phyloP scores from a whole-genome alignment of 2,797 vertebrate genomes.

The Myoxocephalus aenaeus region DNA sequence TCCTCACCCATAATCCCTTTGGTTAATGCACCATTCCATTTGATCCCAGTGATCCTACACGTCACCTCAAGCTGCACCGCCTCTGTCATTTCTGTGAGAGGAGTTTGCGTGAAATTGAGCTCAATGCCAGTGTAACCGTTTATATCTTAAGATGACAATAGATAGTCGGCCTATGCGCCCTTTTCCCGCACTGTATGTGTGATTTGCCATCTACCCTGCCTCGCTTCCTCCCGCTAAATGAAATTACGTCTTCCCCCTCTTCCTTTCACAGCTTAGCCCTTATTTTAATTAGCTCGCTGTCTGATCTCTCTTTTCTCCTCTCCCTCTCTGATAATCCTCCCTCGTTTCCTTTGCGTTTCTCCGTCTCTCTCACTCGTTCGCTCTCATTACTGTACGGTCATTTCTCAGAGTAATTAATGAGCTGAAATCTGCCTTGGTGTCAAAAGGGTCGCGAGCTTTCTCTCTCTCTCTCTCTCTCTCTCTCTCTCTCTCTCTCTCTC shows the following conservation, averaged over 20 bases:
- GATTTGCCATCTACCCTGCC: constrained; percentile 34
- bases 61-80: constrained; percentile 36
- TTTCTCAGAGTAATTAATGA: constrained; percentile 78
- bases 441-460: constrained; percentile 61
- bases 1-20: constrained; percentile 65
- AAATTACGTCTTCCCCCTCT: constrained; percentile 39
- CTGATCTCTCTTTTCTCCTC: constrained; percentile 59
- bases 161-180: background rate
- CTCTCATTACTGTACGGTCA: constrained; percentile 75
- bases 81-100: background rate
- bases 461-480: background rate
- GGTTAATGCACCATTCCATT: constrained; percentile 58
- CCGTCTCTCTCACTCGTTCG: constrained; percentile 56
- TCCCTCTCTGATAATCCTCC: constrained; percentile 61
- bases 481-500: constrained; percentile 2
- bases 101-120: constrained; percentile 36
- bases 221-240: constrained; percentile 41
- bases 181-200: background rate
- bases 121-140: constrained; percentile 1
- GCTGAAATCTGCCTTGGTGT: constrained; percentile 76
- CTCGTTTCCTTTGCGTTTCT: constrained; percentile 54
- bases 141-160: background rate
- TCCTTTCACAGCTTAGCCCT: constrained; percentile 72
- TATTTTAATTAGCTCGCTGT: constrained; percentile 77
- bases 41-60: constrained; percentile 45